A percentile compares a stretch with the other conserved stretches of the same genome.
phyloP scores from a whole-genome alignment of 2,797 vertebrate genomes.

The Coregonus ussuriensis region DNA sequence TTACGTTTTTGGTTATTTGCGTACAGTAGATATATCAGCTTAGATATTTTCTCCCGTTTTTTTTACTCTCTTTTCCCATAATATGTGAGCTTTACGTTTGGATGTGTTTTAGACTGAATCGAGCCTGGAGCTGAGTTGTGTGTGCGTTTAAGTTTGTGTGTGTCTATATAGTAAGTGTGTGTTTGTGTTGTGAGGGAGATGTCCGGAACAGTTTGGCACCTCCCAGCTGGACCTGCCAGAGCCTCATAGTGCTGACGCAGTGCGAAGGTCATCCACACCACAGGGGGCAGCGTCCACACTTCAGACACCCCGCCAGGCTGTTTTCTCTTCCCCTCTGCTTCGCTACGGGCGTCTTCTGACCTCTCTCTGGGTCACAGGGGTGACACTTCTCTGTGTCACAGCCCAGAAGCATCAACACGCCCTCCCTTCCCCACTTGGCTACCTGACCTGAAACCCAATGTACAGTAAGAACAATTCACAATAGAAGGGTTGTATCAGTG shows the following conservation, averaged over 20 bases:
- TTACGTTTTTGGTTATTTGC: slow-evolving; percentile 21
- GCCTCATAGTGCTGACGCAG: slow-evolving; percentile 55
- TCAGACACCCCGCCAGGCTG: slow-evolving; percentile 48
- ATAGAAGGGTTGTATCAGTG: slow-evolving; percentile 4
- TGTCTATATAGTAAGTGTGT: slow-evolving; percentile 7
- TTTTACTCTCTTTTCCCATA: slow-evolving; percentile 14
- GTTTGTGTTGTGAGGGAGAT: slow-evolving; percentile 5
- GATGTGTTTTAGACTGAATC: not conserved
- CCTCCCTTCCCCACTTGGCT: not conserved
- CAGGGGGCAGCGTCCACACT: slow-evolving; percentile 68
- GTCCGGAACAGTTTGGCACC: slow-evolving; percentile 53
- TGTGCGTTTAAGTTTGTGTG: not conserved
- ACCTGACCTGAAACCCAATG: slow-evolving; percentile 15
- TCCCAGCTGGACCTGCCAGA: slow-evolving; percentile 69
- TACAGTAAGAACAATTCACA: slow-evolving; percentile 6
- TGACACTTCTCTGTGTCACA: slow-evolving; percentile 29
- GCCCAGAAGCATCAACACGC: slow-evolving; percentile 21
- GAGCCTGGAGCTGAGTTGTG: not conserved
- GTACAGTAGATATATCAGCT: not conserved
- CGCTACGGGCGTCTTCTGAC: slow-evolving; percentile 12
- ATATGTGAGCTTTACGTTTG: slow-evolving; percentile 24
- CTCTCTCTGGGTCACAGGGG: slow-evolving; percentile 33
- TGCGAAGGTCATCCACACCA: slow-evolving; percentile 74
- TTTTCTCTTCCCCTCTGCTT: slow-evolving; percentile 44
- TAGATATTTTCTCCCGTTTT: not conserved